Conservation (phyloP, 2,113 vertebrate species). For the Zootoca vivipara region DNA sequence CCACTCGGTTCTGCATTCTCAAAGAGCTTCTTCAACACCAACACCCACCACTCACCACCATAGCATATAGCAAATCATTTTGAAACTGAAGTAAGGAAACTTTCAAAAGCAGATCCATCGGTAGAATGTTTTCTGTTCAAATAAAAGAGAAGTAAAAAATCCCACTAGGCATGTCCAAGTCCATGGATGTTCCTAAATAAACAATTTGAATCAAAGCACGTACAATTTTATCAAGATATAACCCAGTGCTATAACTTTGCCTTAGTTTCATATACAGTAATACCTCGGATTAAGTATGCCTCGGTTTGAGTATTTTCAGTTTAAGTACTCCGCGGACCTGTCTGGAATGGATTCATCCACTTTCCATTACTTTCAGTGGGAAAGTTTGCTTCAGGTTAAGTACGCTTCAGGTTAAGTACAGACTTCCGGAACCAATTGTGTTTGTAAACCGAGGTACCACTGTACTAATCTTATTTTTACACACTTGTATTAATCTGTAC, state of each 20-base stretch:
- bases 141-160: background rate
- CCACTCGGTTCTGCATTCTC: background rate
- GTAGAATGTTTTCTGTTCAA: background rate
- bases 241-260: background rate
- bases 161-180: background rate
- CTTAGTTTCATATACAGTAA: background rate
- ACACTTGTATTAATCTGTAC: slow-evolving; percentile 28
- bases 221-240: background rate
- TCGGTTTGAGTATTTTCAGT: too few species aligned
- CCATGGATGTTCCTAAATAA: background rate
- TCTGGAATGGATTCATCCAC: too few species aligned
- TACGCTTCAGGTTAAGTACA: too few species aligned
- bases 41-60: background rate
- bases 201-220: background rate
- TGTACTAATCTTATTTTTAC: background rate
- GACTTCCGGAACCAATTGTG: too few species aligned
- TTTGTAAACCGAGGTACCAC: too few species aligned
- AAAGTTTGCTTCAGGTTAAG: too few species aligned
- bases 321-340: too few species aligned
- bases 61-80: background rate
- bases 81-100: background rate
- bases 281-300: too few species aligned
- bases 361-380: too few species aligned
- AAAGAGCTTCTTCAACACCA: background rate
- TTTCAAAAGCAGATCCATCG: background rate